Evolutionary conservation across 2,113 vertebrate genomes (phyloP), one percentile per base, ranked within the genome.

Genomic region (Myotis davidii): DNA sequence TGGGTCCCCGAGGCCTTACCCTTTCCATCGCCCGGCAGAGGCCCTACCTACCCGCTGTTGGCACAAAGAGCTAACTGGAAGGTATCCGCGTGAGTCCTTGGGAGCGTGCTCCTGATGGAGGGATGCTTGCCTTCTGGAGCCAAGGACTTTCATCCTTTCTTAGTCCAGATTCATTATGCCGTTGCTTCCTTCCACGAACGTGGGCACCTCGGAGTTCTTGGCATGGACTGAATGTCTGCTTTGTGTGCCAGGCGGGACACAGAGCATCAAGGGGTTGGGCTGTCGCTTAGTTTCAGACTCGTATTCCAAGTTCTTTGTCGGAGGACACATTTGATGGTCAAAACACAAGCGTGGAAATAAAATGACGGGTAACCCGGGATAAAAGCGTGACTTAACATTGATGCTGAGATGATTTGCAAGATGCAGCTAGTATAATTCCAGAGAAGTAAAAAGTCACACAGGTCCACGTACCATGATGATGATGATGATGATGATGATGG

Each of bases 401-500:
- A 59, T 65, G 67, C 20, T 86, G 34, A n/a, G 29, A 37, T 88
- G 29, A 37, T 88, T 64, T 56, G 17, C 27, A 81, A 83, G 81
- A 90, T 37, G 69, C 37, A 93, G 25, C 64, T 69, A 42, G 1
- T 39, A 2, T 42, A 37, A 83, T 69, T 17, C 70, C 21, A 42
- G 65, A 95, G 34, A 76, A 64, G 59, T 85, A 64, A 88, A 81
- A 10, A 90, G 39, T 78, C 48, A 23, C 6, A 6, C 5, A 39
- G 84, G 18, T 37, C 61, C 52, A 29, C 72, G 48, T 29, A 29
- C 29, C 21, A 25, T 34, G 7, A 45, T 18, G 16, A 32, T 3
- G 4, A 4, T 13, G 9, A 9, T 3, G 10, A 21, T 42, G 3
- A 4, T 14, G 6, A 34, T 29, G 3, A 14, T 1, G 32, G 42